Percentiles rank a stretch among this genome's conserved stretches.
phyloP scores from a whole-genome alignment of 2,888 invertebrate genomes.

The Amphipoea lucens region DNA sequence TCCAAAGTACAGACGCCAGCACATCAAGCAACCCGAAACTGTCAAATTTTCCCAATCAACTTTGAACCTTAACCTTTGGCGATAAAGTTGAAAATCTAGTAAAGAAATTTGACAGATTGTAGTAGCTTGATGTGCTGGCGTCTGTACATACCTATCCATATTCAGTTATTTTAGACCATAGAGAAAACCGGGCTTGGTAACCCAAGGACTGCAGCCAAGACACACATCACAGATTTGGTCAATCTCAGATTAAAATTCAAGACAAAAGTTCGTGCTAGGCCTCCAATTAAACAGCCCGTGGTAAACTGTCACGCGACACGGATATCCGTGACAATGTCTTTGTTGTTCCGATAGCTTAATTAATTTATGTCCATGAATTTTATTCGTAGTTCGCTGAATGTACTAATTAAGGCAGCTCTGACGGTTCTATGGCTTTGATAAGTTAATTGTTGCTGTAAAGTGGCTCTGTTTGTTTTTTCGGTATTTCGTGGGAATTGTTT shows the following conservation, averaged over 20 bases:
- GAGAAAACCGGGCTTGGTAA: background rate
- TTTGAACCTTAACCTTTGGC: too few relatives aligned
- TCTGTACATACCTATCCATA: background rate
- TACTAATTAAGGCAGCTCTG: slow-evolving; percentile 59
- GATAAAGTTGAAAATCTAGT: too few relatives aligned
- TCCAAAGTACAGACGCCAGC: background rate
- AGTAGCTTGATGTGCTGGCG: too few relatives aligned
- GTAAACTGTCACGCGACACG: slow-evolving; percentile 74
- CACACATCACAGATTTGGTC: background rate
- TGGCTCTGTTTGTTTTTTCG: slow-evolving; percentile 20
- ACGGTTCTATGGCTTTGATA: slow-evolving; percentile 51
- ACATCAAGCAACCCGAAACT: too few relatives aligned
- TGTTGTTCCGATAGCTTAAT: slow-evolving; percentile 77
- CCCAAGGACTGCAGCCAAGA: background rate
- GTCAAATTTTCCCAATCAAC: too few relatives aligned
- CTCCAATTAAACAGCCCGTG: slow-evolving; percentile 36
- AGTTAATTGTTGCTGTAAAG: slow-evolving; percentile 54
- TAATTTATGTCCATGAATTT: slow-evolving; percentile 73
- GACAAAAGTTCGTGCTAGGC: slow-evolving; percentile 27
- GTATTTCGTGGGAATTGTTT: background rate
- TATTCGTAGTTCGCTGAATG: slow-evolving; percentile 62
- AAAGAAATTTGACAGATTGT: too few relatives aligned
- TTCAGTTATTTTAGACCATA: background rate
- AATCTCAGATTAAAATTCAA: background rate
- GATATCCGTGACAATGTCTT: slow-evolving; percentile 74